These are phyloP conservation scores for Molossus molossus DNA, from an alignment of 2,797 vertebrate genomes.

Conservation along the genomic window DNA sequence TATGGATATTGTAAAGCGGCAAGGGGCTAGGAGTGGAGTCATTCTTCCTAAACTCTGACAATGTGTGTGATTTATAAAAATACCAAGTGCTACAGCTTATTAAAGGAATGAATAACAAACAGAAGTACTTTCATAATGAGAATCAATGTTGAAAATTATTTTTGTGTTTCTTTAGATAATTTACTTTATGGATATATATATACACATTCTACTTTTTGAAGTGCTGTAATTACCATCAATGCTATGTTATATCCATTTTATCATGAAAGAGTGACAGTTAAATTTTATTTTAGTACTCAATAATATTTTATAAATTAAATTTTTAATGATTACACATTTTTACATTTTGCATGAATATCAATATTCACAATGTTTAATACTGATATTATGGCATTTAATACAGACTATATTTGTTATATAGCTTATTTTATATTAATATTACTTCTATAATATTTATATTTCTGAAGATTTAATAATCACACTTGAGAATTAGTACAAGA, in stretches of 20 bases:
- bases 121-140: not conserved
- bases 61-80: not conserved
- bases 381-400: not conserved
- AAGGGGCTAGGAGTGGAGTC: not conserved
- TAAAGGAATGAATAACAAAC: not conserved
- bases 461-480: not conserved
- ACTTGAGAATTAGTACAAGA: not conserved
- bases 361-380: not conserved
- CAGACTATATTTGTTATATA: not conserved
- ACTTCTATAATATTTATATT: not conserved
- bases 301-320: not conserved
- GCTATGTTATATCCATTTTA: not conserved
- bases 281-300: not conserved
- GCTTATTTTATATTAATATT: not conserved
- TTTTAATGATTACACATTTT: not conserved
- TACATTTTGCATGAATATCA: not conserved
- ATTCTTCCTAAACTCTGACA: not conserved
- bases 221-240: not conserved
- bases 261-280: conserved; percentile 5
- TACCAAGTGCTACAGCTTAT: not conserved
- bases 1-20: not conserved
- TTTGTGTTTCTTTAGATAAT: not conserved
- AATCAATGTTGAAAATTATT: not conserved
- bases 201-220: not conserved
- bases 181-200: not conserved